Evolutionary conservation across 1,140 invertebrate species (phyloP).

Genomic region (Bombus sibiricus): DNA sequence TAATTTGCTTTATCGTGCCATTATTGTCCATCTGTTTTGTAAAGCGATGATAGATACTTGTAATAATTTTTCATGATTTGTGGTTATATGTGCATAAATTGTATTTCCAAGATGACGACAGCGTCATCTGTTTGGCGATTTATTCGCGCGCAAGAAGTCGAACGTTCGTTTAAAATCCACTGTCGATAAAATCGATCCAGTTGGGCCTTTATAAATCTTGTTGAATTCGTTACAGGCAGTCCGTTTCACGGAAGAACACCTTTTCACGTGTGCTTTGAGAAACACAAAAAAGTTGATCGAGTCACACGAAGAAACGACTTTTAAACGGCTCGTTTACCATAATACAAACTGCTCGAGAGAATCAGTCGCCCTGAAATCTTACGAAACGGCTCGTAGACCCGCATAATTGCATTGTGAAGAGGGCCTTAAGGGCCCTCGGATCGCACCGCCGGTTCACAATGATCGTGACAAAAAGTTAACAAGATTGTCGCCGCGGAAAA

Average conservation of each 20-base stretch:
- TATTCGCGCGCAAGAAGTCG: too few relatives aligned
- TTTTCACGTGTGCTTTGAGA: conserved; percentile 1
- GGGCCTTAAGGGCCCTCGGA: conserved; percentile 11
- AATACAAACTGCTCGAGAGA: background rate
- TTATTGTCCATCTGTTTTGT: background rate
- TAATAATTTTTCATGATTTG: conserved; percentile 11
- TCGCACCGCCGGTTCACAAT: conserved; percentile 48
- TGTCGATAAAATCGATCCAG: conserved; percentile 19
- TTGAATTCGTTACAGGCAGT: background rate
- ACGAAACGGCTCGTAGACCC: conserved; percentile 38
- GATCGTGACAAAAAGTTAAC: conserved; percentile 61
- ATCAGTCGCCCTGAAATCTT: conserved; percentile 7
- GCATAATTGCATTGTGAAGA: conserved; percentile 65
- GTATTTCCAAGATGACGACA: background rate
- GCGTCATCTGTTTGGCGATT: conserved; percentile 20
- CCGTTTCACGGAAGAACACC: conserved; percentile 2
- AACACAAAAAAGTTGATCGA: conserved; percentile 23
- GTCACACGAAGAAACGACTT: conserved; percentile 23
- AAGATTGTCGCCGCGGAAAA: conserved; percentile 61
- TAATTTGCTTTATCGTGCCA: background rate
- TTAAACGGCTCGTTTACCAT: conserved; percentile 63
- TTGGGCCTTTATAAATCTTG: background rate
- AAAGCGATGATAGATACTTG: background rate
- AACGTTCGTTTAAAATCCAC: background rate
- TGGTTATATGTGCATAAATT: background rate